phyloP scores from a whole-genome alignment of 2,797 vertebrate genomes.

The Lepus oiostolus region DNA sequence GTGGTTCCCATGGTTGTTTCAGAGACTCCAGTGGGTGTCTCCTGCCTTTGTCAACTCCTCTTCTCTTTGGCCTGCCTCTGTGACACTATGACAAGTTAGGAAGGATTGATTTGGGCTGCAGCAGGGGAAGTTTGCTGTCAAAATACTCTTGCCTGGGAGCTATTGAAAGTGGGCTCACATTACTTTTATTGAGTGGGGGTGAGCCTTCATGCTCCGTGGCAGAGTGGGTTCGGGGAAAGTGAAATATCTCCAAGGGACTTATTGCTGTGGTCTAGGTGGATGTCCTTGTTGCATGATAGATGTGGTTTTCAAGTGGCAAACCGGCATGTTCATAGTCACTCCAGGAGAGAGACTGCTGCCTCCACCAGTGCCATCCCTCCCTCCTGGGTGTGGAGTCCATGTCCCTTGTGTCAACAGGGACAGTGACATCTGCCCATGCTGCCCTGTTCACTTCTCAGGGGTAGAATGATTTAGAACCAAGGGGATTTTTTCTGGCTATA shows the following conservation, averaged over 20 bases:
- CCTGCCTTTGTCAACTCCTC: background rate
- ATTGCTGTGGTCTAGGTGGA: background rate
- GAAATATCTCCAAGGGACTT: background rate
- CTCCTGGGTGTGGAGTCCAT: background rate
- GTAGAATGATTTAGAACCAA: background rate
- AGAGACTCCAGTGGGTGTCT: background rate
- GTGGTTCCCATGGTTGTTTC: background rate
- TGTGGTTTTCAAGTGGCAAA: background rate
- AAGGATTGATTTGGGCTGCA: background rate
- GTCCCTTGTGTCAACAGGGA: background rate
- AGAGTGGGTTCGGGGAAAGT: background rate
- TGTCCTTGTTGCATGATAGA: rapidly evolving
- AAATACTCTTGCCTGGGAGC: background rate
- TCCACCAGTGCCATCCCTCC: too few species aligned
- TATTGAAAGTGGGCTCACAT: background rate
- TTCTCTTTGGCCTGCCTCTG: background rate
- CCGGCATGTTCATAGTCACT: rapidly evolving
- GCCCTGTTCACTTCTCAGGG: background rate
- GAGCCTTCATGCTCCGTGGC: background rate
- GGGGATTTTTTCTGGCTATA: background rate
- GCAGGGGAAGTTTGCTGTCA: background rate
- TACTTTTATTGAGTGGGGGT: background rate
- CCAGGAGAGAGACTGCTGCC: background rate
- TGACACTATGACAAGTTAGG: background rate
- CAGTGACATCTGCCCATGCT: too few species aligned